Conservation (phyloP, 1,140 invertebrate species). For the Gryllus bimaculatus region DNA sequence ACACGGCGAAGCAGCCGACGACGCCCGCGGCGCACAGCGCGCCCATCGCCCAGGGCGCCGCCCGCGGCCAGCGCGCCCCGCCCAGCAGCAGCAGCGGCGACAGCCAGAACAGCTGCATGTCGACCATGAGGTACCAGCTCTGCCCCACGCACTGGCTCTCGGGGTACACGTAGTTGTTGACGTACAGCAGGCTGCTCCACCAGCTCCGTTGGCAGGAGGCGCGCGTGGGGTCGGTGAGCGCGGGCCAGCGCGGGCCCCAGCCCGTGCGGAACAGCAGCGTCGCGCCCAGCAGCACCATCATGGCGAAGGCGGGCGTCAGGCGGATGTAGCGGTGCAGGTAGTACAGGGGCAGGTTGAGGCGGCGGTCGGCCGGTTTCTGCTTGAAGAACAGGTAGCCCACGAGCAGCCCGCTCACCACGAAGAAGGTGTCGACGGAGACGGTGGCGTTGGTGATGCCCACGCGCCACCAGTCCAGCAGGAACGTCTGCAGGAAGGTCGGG, state of each 20-base stretch:
- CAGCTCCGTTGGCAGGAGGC: slow-evolving; percentile 47
- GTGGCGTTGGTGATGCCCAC: slow-evolving; percentile 22
- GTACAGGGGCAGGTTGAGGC: slow-evolving; percentile 30
- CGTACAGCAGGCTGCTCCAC: slow-evolving; percentile 56
- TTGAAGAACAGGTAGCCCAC: slow-evolving; percentile 44
- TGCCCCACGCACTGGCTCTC: background rate
- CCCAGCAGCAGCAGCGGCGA: background rate
- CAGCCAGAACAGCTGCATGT: background rate
- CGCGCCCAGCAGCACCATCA: slow-evolving; percentile 12
- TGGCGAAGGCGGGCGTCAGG: slow-evolving; percentile 11
- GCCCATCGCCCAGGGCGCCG: background rate
- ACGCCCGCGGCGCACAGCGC: background rate
- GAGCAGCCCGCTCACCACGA: slow-evolving; percentile 48
- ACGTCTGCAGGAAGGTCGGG: background rate
- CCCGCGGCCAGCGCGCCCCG: background rate
- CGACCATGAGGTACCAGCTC: background rate
- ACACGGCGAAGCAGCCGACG: background rate
- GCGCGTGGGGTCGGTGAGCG: slow-evolving; percentile 35
- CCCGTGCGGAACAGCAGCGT: slow-evolving; percentile 23
- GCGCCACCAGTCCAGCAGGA: background rate
- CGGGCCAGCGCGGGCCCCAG: slow-evolving; percentile 40
- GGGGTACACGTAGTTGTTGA: slow-evolving; percentile 44
- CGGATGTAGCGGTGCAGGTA: slow-evolving; percentile 34
- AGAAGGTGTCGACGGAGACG: slow-evolving; percentile 44
- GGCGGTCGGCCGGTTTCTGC: slow-evolving; percentile 24